Evolutionary conservation across 2,888 invertebrate genomes (phyloP).

Genomic region (Conistra vaccinii): DNA sequence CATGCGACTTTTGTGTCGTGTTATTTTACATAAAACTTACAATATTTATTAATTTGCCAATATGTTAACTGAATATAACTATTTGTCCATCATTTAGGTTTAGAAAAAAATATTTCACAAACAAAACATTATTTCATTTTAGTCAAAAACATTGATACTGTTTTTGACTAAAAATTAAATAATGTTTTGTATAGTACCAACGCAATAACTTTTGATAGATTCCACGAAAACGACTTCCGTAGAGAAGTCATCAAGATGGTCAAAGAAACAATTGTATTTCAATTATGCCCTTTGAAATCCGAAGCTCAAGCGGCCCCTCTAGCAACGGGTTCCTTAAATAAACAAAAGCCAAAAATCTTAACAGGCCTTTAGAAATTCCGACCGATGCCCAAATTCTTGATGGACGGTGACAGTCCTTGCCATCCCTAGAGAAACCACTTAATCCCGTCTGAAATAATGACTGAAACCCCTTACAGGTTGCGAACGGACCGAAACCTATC

Average conservation of each 20-base stretch:
- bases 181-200: no score
- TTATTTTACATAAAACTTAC: neutral
- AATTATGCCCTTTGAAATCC: slow-evolving; percentile 40
- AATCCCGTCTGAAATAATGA: slow-evolving; percentile 74
- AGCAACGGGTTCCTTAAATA: slow-evolving; percentile 53
- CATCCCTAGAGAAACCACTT: slow-evolving; percentile 68
- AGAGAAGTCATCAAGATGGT: slow-evolving; percentile 6
- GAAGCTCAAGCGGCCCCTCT: slow-evolving; percentile 41
- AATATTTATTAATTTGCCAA: neutral
- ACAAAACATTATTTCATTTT: neutral
- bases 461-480: slow-evolving; percentile 65
- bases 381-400: slow-evolving; percentile 64
- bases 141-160: neutral
- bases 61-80: neutral
- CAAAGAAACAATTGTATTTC: slow-evolving; percentile 37
- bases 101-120: no score
- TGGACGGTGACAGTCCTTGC: slow-evolving; percentile 68
- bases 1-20: neutral
- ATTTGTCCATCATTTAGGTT: no score
- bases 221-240: neutral
- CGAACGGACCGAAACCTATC: slow-evolving; percentile 41
- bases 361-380: slow-evolving; percentile 58
- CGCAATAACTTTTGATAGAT: neutral
- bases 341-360: slow-evolving; percentile 62
- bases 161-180: no score